phyloP scores from a whole-genome alignment of 2,888 invertebrate species.

The Oxystoma pomonae region DNA sequence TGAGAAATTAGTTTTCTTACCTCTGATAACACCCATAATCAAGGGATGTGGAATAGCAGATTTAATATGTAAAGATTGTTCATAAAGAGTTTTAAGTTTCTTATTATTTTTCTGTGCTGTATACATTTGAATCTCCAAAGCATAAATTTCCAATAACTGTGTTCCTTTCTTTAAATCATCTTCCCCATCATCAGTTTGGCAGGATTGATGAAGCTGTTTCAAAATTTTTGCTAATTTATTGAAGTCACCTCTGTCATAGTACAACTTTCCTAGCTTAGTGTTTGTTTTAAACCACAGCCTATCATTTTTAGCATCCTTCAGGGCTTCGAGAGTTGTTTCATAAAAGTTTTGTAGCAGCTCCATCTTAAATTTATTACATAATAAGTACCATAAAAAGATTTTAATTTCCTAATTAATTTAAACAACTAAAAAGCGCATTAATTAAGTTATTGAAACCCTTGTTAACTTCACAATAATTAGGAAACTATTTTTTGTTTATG shows the following conservation, averaged over 20 bases:
- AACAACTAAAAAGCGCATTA: too few relatives aligned
- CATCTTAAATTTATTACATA: constrained; percentile 82
- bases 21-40: constrained; percentile 98
- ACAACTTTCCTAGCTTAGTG: constrained; percentile 96
- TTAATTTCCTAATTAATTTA: too few relatives aligned
- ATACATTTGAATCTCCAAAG: constrained; percentile 99
- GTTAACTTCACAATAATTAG: too few relatives aligned
- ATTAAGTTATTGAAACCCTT: too few relatives aligned
- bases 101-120: constrained; percentile 99
- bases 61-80: constrained; percentile 97
- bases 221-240: constrained; percentile 92
- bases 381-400: background rate
- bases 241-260: constrained; percentile 94
- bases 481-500: too few relatives aligned
- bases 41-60: constrained; percentile 99
- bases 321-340: constrained; percentile 90
- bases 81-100: constrained; percentile 92
- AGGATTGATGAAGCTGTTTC: constrained; percentile 95
- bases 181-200: constrained; percentile 97
- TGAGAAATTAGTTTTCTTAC: constrained; percentile 46
- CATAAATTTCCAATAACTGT: constrained; percentile 96
- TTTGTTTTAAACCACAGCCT: constrained; percentile 99
- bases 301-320: constrained; percentile 98
- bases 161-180: constrained; percentile 98
- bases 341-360: constrained; percentile 97